Base-by-base conservation (phyloP, 2,113 vertebrate species). In the Ictalurus furcatus region DNA sequence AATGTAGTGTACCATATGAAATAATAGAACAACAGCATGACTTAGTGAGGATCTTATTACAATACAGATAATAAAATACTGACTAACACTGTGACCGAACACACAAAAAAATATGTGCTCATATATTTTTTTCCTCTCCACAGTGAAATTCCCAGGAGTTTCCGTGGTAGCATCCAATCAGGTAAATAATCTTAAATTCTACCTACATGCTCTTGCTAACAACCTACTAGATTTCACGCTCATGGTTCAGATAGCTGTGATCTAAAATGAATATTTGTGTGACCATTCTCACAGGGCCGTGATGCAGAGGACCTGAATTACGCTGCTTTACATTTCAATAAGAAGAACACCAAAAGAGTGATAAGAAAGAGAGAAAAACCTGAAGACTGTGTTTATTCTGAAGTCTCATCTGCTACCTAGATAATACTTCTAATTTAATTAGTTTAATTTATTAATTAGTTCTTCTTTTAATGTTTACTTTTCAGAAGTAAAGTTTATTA, bases 261-360 rank as follows among this genome's bases (percentile, higher is more conserved):
- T 73, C 16, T 73, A 37, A 37, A 19, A 73, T 23, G 4, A 74
- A 25, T 25, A 5, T 6, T 25, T 78, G 44, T 78, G 1, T 65
- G 0, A 61, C 67, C 9, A 7, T 84, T 67, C 6, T 11, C 9
- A 78, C 82, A 84, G 82, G 37, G 34, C 28, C 5, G 13, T 44
- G 59, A 84, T 84, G 59, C 11, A 48, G 85, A 19, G 23, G 85
- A 7, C 21, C 30, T 69, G 56, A 59, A 81, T 44, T 89, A 61
- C 25, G 69, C 80, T 37, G 54, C 44, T 84, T 30, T 78, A 44
- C 58, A 44, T 84, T 48, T 84, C 14, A 84, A 48, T 16, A 63
- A 84, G 37, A 65, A 9, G 6, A 84, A 84, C 3, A 84, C 59
- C 4, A 84, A 84, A 25, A 61, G 37, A 44, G 12, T 17, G 59